Conservation (phyloP, 2,888 invertebrate genomes). For the Polymixis flavicincta region DNA sequence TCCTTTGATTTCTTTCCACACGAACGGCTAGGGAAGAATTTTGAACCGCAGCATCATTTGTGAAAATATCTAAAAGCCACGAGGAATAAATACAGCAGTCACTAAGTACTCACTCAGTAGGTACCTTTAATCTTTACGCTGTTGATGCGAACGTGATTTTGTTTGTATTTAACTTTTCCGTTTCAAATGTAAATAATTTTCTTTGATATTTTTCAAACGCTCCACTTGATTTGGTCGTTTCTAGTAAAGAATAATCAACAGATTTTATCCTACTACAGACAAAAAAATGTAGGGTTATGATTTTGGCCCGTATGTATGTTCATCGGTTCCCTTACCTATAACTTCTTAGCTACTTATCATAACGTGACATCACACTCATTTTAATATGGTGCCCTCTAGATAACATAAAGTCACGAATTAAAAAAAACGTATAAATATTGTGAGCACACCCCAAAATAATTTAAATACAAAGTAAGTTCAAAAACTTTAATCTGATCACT, state of each 20-base stretch:
- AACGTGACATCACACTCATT: no score
- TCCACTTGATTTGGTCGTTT: neutral
- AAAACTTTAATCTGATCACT: no score
- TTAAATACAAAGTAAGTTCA: no score
- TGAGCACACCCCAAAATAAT: no score
- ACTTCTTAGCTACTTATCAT: no score
- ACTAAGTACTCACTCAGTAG: constrained; percentile 30
- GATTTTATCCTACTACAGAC: no score
- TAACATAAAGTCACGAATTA: no score
- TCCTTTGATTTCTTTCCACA: constrained; percentile 73
- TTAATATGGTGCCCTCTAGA: no score
- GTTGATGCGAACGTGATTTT: constrained; percentile 22
- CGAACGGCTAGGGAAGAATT: constrained; percentile 65
- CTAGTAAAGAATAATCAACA: neutral
- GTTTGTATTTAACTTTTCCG: constrained; percentile 19
- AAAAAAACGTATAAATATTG: no score
- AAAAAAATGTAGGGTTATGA: no score
- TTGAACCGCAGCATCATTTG: constrained; percentile 61
- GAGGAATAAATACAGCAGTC: constrained; percentile 39
- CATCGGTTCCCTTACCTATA: no score
- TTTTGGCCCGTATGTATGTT: no score
- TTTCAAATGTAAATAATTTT: constrained; percentile 17
- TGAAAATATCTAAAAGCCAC: constrained; percentile 50
- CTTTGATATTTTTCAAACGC: neutral
- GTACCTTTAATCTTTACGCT: constrained; percentile 20